Percentiles rank a stretch among this genome's conserved stretches.
Evolutionary conservation across 2,113 vertebrate species (phyloP).

Genomic region (Geococcyx californianus): DNA sequence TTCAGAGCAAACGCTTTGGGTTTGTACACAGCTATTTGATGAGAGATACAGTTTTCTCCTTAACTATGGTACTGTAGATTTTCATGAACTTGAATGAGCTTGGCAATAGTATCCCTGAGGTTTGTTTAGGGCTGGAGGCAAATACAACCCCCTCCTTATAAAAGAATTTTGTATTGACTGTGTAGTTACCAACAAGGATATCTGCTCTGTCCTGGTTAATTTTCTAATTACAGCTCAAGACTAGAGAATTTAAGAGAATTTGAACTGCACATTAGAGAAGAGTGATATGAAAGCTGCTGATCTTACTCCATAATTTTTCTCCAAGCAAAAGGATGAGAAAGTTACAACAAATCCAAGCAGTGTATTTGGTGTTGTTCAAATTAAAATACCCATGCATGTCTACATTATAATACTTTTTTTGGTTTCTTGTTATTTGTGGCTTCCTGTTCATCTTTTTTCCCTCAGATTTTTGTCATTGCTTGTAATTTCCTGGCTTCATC

Average conservation of each 20-base stretch:
- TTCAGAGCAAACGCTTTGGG: background rate
- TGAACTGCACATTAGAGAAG: background rate
- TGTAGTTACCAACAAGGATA: background rate
- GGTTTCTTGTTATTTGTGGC: background rate
- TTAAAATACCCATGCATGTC: background rate
- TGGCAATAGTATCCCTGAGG: background rate
- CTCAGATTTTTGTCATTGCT: background rate
- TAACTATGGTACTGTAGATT: background rate
- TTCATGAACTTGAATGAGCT: background rate
- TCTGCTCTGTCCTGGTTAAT: background rate
- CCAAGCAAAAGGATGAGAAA: background rate
- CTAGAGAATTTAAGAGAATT: background rate
- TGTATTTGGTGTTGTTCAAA: background rate
- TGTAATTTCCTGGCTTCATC: slow-evolving; percentile 3
- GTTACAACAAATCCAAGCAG: background rate
- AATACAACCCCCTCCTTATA: background rate
- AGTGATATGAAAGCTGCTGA: background rate
- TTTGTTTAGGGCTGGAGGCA: background rate
- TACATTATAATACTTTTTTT: background rate
- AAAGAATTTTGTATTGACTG: background rate
- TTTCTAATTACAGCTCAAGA: background rate
- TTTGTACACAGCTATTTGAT: background rate
- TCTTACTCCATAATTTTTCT: background rate
- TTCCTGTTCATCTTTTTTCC: background rate
- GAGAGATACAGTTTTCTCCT: background rate